Conservation (phyloP, 2,797 vertebrate genomes). For the Gorsachius magnificus region DNA sequence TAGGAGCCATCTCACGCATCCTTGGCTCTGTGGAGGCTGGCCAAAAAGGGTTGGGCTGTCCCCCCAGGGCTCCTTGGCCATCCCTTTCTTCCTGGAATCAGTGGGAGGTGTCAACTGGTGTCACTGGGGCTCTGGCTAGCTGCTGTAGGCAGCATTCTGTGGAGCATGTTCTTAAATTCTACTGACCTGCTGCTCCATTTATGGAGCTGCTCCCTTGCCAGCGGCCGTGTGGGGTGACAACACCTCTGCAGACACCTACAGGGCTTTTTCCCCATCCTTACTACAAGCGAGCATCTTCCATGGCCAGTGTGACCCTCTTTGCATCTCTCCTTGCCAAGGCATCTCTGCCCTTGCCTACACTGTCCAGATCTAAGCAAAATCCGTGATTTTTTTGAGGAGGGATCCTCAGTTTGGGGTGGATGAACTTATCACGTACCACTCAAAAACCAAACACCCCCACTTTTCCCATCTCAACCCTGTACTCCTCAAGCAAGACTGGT, state of each 20-base stretch:
- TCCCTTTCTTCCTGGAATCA: not conserved
- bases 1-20: accelerated
- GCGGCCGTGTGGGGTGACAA: not conserved
- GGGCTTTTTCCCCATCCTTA: not conserved
- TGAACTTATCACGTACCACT: constrained; percentile 81
- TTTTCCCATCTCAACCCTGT: accelerated
- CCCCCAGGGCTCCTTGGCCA: not conserved
- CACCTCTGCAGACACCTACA: not conserved
- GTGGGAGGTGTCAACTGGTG: not conserved
- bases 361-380: constrained; percentile 74
- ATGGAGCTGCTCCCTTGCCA: not conserved
- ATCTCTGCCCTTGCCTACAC: not conserved
- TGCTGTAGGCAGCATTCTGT: accelerated
- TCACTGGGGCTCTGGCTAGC: not conserved
- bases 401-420: constrained; percentile 84
- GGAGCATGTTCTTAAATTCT: not conserved
- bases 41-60: not conserved
- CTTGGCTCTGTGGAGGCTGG: not conserved
- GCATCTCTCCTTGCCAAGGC: not conserved
- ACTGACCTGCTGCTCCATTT: not conserved
- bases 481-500: constrained; percentile 67
- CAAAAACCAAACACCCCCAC: constrained; percentile 9
- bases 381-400: constrained; percentile 14
- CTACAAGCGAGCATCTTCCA: not conserved
- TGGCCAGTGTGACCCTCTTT: not conserved